Base-by-base conservation (phyloP, 1,140 invertebrate species). In the Habropoda laboriosa region DNA sequence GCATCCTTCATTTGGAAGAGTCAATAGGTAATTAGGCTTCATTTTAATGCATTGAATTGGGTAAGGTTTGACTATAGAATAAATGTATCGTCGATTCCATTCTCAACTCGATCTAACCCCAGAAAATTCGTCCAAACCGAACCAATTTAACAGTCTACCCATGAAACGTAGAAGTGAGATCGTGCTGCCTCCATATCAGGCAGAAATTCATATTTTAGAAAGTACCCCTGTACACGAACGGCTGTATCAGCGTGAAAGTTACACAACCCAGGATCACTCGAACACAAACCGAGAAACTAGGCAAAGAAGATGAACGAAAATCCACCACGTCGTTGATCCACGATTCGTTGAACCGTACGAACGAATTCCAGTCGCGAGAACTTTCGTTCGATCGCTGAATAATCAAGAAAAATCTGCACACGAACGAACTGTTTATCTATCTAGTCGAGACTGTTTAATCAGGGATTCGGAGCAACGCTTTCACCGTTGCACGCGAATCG, bases 131-230 rank as follows among this genome's bases (percentile, higher is more conserved):
- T n/a, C n/a, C n/a, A n/a, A n/a, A n/a, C n/a, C n/a, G n/a, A n/a
- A n/a, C n/a, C n/a, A n/a, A n/a, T n/a, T n/a, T n/a, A n/a, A n/a
- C 24, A 24, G 24, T 10, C 13, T 24, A 53, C 18, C 16, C 30
- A 32, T 30, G 16, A n/a, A 27, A 40, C n/a, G n/a, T n/a, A 45
- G 3, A 18, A 6, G 7, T 7, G 13, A 40, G n/a, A 45, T 2
- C 1, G 3, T 27, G 2, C 4, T 10, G 5, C 6, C 1, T 1
- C 16, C n/a, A 16, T 49, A 51, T 27, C 21, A 24, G 24, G 18
- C 51, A 27, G 7, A 53, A 74, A 74, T 74, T 64, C 24, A 42
- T 74, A 51, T 74, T 74, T 64, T 74, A 75, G 61, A 75, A 75
- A 75, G 60, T 75, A 53, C 10, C n/a, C 32, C 2, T 30, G 42